These are phyloP conservation scores for Pampusana beccarii DNA, from an alignment of 2,113 vertebrate species.

Conservation along the genomic window DNA sequence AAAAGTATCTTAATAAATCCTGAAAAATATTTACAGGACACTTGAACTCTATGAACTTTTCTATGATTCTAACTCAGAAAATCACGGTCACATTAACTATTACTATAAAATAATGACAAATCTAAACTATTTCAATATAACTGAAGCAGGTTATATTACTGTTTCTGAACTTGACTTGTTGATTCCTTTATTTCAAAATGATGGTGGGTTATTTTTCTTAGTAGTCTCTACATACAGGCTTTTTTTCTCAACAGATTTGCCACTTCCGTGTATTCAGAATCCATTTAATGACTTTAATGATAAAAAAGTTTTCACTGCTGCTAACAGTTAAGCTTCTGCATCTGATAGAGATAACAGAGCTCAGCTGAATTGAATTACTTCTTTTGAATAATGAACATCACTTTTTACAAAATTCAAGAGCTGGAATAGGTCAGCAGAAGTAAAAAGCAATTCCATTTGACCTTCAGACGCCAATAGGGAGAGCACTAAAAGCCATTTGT, in stretches of 20 bases:
- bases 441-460: background rate
- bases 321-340: background rate
- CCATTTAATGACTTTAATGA: background rate
- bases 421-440: background rate
- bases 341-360: background rate
- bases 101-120: background rate
- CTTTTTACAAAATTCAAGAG: background rate
- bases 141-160: background rate
- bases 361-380: background rate
- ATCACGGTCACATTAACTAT: background rate
- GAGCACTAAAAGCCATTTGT: background rate
- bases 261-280: background rate
- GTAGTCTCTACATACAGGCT: background rate
- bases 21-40: background rate
- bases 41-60: background rate
- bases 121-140: background rate
- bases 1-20: background rate
- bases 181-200: background rate
- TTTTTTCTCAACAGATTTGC: background rate
- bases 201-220: background rate
- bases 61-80: background rate
- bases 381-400: background rate
- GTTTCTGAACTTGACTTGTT: background rate
- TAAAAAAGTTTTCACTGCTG: background rate
- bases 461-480: background rate